phyloP scores from a whole-genome alignment of 2,888 invertebrate species.

The Drosophila macrospina region DNA sequence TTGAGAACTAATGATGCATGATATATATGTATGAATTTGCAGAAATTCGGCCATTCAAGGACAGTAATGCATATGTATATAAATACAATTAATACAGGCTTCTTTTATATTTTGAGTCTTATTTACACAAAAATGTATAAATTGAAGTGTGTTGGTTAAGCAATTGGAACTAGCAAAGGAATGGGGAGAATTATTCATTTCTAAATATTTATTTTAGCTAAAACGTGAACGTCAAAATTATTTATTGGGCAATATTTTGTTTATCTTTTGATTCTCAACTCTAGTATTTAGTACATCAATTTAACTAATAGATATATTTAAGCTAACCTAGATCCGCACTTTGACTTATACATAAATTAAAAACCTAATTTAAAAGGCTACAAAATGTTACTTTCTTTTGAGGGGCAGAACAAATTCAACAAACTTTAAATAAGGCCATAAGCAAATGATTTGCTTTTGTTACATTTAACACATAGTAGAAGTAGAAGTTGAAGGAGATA shows the following conservation, averaged over 20 bases:
- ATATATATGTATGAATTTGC: conserved; percentile 36
- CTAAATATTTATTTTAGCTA: conserved; percentile 65
- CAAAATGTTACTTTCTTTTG: conserved; percentile 46
- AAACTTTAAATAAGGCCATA: conserved; percentile 70
- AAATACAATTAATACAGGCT: conserved; percentile 1
- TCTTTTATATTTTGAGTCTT: conserved; percentile 10
- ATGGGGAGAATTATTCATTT: conserved; percentile 29
- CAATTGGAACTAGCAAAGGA: conserved; percentile 59
- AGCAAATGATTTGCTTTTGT: conserved; percentile 58
- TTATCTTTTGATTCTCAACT: conserved; percentile 59
- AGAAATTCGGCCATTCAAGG: conserved; percentile 37
- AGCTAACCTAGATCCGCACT: conserved; percentile 61
- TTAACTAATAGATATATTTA: conserved; percentile 63
- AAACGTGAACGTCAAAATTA: conserved; percentile 35
- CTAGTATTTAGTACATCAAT: conserved; percentile 53
- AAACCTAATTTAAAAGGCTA: conserved; percentile 66
- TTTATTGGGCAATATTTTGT: conserved; percentile 31
- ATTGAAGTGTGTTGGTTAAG: conserved; percentile 41
- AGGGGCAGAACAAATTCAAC: conserved; percentile 64
- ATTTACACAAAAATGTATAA: conserved; percentile 64
- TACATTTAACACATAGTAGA: conserved; percentile 57
- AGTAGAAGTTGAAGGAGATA: conserved; percentile 35
- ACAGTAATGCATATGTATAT: neutral
- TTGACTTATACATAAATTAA: conserved; percentile 61
- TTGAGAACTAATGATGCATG: conserved; percentile 39